Conservation (phyloP, 2,113 vertebrate species). For the Copsychus sechellarum region DNA sequence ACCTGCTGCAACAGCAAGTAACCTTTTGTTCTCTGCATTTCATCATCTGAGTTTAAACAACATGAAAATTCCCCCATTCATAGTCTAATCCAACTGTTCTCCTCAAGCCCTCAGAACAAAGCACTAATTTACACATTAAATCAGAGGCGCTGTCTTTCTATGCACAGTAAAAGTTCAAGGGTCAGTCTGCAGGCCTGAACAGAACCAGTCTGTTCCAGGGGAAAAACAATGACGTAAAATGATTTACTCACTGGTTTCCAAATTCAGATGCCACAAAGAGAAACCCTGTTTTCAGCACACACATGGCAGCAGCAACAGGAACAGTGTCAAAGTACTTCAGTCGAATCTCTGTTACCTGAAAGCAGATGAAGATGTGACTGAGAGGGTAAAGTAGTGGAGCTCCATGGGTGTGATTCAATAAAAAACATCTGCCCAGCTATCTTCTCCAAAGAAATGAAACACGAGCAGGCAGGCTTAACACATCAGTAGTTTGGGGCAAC, state of each 20-base stretch:
- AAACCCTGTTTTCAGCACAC: conserved; percentile 97
- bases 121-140: background rate
- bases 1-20: background rate
- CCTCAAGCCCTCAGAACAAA: background rate
- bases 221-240: background rate
- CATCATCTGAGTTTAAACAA: background rate
- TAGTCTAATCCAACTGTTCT: background rate
- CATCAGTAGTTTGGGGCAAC: background rate
- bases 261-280: conserved; percentile 97
- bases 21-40: background rate
- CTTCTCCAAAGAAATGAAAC: background rate
- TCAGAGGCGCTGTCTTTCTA: background rate
- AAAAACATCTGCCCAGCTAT: background rate
- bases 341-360: conserved; percentile 94
- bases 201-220: background rate
- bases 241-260: conserved; percentile 94
- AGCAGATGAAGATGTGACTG: background rate
- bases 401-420: background rate
- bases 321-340: conserved; percentile 99
- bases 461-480: background rate
- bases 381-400: background rate
- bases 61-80: background rate
- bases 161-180: background rate
- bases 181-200: background rate
- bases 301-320: conserved; percentile 96